Base-by-base conservation (phyloP, 2,888 invertebrate genomes). In the Agrochola circellaris region DNA sequence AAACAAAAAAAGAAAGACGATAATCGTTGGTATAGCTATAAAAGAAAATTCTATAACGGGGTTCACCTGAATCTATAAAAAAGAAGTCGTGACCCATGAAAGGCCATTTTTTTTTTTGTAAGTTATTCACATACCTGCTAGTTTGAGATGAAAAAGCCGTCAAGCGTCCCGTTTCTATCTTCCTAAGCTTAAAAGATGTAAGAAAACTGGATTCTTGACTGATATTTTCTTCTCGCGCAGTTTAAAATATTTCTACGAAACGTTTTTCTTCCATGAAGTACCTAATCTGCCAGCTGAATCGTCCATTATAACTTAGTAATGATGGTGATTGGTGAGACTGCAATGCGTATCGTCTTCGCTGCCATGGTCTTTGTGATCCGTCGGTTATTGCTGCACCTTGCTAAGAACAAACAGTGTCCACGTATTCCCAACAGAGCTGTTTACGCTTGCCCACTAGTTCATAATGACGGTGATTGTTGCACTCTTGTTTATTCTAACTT, bases 101-200 rank as follows among this genome's bases (percentile, higher is more conserved):
- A 45, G 0, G 7, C n/a, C 3, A 4, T 15, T 26, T 13, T 65
- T n/a, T 11, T 17, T 23, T 74, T 54, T 20, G 5, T 34, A 77
- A 34, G 0, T 45, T 54, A 45, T 69, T 30, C 1, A 79, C 70
- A 26, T 79, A 77, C 77, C 77, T 77, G 8, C 20, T 42, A 61
- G n/a, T 69, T 79, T 30, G 71, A 70, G 26, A 51, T 70, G 60
- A 77, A 61, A 51, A 80, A 60, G 51, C 80, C 72, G 73, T 72
- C 72, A 77, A 80, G 72, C 72, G 9, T 45, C 60, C 77, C 9
- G 51, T 48, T 69, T 79, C 20, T 77, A 9, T 61, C 51, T 34
- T 79, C 34, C 20, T 38, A 58, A 78, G 17, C 8, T 77, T 34
- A 38, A 20, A 54, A 77, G 76, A 70, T 42, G 26, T 30, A 58